Evolutionary conservation across 2,113 vertebrate genomes (phyloP), one percentile per base, ranked within the genome.

Genomic region (Sarotherodon lohbergeri): DNA sequence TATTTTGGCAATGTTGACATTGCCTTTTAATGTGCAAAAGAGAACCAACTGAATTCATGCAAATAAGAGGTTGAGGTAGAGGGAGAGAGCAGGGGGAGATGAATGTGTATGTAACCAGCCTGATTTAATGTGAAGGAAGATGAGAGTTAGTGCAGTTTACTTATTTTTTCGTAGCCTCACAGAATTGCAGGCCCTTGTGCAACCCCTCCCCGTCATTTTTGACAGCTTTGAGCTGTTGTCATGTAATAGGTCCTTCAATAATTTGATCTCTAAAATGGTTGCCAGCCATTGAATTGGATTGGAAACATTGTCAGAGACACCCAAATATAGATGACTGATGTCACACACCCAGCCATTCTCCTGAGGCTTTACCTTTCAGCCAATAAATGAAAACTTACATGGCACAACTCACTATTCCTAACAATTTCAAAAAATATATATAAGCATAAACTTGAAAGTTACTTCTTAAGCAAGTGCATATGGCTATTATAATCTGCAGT

Each of bases 401-500:
- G 91, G 92, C 92, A 95, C 90, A 91, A 90, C 89, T 91, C 86
- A 57, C 89, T 79, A 91, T 82, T 94, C 84, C 85, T 89, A 87
- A 90, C 82, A 86, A 92, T 93, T 95, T 92, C 80, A 92, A 94
- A 94, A 95, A 93, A 96, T 93, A 96, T 95, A 95, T 96, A 93
- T 94, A 93, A 93, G 94, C 95, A 94, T 95, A 93, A 93, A 95
- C 92, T 95, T 91, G 92, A 93, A 91, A 91, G 86, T 90, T 92
- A 93, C 90, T 94, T 94, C 91, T 94, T 90, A 94, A 94, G 93
- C 93, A 96, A 95, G 95, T 96, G 94, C 93, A 95, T 95, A 95
- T 96, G 94, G 94, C 95, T 95, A 94, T 95, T 91, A 94, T 94
- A 95, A 94, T 95, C 94, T 95, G 93, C 94, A 91, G 91, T 92